Conservation (phyloP, 1,140 invertebrate genomes). For the Adelges cooleyi region DNA sequence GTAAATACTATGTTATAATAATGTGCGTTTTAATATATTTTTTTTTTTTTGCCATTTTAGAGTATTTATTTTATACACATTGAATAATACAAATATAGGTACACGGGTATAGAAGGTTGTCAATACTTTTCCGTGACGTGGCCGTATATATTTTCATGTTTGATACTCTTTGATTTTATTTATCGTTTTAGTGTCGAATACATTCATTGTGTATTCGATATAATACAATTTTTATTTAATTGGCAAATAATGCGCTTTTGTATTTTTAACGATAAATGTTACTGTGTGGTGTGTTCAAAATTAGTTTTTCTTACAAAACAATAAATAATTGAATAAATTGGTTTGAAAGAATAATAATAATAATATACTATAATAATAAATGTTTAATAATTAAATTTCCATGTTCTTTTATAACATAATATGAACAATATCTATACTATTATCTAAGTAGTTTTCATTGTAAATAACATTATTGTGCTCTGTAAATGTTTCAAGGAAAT, state of each 20-base stretch:
- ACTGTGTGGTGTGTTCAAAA: constrained; percentile 29
- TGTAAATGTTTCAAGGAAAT: constrained; percentile 29
- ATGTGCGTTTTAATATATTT: not conserved
- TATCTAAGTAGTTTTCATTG: constrained; percentile 27
- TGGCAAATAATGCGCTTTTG: constrained; percentile 11
- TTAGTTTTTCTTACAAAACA: not conserved
- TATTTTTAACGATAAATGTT: constrained; percentile 16
- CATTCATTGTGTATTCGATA: not conserved
- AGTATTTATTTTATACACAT: not conserved
- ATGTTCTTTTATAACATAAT: not conserved
- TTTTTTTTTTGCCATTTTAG: not conserved
- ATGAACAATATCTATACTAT: not conserved
- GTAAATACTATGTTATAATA: not conserved
- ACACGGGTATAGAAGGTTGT: constrained; percentile 16
- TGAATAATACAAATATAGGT: too few species aligned
- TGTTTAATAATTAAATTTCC: not conserved
- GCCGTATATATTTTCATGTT: too few species aligned
- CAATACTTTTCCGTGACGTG: not conserved
- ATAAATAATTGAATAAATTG: too few species aligned
- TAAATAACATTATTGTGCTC: constrained; percentile 28
- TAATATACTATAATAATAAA: too few species aligned
- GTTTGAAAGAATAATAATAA: too few species aligned
- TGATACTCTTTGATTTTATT: too few species aligned
- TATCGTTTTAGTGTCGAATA: too few species aligned
- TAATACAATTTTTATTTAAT: not conserved